phyloP scores from a whole-genome alignment of 2,888 invertebrate species.

The Scaptomyza cyrtandrae region DNA sequence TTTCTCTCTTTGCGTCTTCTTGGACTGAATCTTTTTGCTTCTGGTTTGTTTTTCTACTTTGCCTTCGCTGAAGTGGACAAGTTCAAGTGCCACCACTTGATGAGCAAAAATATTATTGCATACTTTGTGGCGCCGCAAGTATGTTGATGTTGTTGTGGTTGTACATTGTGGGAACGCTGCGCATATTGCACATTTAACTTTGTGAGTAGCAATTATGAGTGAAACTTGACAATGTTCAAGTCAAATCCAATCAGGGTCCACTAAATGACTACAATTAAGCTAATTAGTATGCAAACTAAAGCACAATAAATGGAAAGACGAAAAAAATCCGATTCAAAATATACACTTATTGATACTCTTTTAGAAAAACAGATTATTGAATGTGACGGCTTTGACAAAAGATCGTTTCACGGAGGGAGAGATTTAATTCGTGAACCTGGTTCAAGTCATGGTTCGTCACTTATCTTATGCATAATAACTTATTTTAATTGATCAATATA shows the following conservation, averaged over 20 bases:
- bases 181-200: constrained; percentile 28
- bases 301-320: neutral
- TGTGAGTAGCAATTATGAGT: constrained; percentile 41
- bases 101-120: constrained; percentile 39
- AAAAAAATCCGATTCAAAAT: too few relatives aligned
- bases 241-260: neutral
- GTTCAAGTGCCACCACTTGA: constrained; percentile 29
- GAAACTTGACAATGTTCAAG: constrained; percentile 31
- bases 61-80: constrained; percentile 25
- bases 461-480: too few relatives aligned
- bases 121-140: constrained; percentile 13
- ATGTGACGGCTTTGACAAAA: too few relatives aligned
- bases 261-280: constrained; percentile 66
- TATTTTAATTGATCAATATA: too few relatives aligned
- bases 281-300: constrained; percentile 53
- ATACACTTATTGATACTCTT: neutral
- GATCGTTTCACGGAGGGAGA: too few relatives aligned
- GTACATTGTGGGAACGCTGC: neutral
- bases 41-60: neutral
- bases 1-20: constrained; percentile 2
- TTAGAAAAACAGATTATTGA: neutral
- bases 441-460: too few relatives aligned
- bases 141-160: neutral
- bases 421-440: too few relatives aligned
- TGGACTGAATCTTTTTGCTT: constrained; percentile 2